Conservation (phyloP, 2,888 invertebrate species). For the Galeruca laticollis region DNA sequence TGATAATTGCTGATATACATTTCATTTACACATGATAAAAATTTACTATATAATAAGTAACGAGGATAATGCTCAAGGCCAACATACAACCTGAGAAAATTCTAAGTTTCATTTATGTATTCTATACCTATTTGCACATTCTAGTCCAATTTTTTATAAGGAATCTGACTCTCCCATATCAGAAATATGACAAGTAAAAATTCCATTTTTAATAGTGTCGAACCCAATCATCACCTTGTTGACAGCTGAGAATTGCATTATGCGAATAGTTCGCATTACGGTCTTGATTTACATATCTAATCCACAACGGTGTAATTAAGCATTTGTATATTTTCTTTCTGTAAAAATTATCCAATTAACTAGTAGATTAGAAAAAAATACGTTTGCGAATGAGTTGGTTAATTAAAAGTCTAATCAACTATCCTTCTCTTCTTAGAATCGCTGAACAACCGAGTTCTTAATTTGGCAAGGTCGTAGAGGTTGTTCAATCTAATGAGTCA, state of each 20-base stretch:
- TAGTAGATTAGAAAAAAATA: not conserved
- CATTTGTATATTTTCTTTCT: not conserved
- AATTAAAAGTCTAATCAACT: slow-evolving; percentile 19
- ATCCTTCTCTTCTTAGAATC: slow-evolving; percentile 10
- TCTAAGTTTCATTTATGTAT: too few species aligned
- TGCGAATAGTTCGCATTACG: not conserved
- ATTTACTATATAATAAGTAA: too few species aligned
- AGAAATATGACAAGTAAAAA: too few species aligned
- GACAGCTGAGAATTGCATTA: not conserved
- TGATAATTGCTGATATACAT: too few species aligned
- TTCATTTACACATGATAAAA: too few species aligned
- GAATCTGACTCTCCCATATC: too few species aligned
- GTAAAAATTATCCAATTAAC: slow-evolving; percentile 1
- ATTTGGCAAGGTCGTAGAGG: slow-evolving; percentile 14
- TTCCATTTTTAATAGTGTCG: too few species aligned
- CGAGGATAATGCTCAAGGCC: too few species aligned
- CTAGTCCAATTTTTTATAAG: too few species aligned
- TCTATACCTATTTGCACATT: too few species aligned
- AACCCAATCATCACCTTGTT: too few species aligned
- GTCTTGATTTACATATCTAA: not conserved
- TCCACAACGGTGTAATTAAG: not conserved
- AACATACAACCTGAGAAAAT: too few species aligned
- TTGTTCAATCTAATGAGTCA: slow-evolving; percentile 11
- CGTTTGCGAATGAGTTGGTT: not conserved
- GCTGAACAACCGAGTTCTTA: not conserved